A percentile compares a stretch with the other conserved stretches of the same genome.
Conservation (phyloP, 35 echinoderm and acorn worm species). For the Acanthaster planci region DNA sequence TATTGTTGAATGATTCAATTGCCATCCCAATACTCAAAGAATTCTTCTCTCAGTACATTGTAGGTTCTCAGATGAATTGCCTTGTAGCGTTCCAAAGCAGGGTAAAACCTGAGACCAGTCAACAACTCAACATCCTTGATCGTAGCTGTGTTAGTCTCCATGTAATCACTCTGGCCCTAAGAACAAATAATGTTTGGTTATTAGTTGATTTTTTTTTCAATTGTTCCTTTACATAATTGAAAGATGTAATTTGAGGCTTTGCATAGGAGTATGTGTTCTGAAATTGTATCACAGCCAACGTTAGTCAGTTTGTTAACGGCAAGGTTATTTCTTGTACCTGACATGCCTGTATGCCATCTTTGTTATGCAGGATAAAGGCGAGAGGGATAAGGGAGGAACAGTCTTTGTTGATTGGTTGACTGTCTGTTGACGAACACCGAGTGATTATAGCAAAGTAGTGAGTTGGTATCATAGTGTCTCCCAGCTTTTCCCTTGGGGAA, state of each 20-base stretch:
- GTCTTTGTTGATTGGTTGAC: not conserved
- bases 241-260: too few species aligned
- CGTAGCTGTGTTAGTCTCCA: constrained; percentile 36
- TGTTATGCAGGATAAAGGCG: constrained; percentile 72
- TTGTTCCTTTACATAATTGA: too few species aligned
- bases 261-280: too few species aligned
- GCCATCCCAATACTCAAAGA: constrained; percentile 12
- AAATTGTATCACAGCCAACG: not conserved
- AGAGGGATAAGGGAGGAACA: constrained; percentile 52
- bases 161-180: constrained; percentile 39
- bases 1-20: constrained; percentile 8
- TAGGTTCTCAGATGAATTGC: constrained; percentile 35
- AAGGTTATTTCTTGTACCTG: constrained; percentile 47
- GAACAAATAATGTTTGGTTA: not conserved
- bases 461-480: constrained; percentile 59
- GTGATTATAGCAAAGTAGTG: constrained; percentile 79
- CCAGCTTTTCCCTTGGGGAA: constrained; percentile 37
- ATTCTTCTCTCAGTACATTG: not conserved
- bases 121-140: constrained; percentile 48
- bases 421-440: constrained; percentile 43
- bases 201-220: too few species aligned
- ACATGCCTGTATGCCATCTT: constrained; percentile 87
- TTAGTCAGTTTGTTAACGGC: not conserved
- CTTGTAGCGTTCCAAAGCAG: constrained; percentile 23
- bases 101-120: constrained; percentile 46